Conservation (phyloP, 2,113 vertebrate species). For the Octodon degus region DNA sequence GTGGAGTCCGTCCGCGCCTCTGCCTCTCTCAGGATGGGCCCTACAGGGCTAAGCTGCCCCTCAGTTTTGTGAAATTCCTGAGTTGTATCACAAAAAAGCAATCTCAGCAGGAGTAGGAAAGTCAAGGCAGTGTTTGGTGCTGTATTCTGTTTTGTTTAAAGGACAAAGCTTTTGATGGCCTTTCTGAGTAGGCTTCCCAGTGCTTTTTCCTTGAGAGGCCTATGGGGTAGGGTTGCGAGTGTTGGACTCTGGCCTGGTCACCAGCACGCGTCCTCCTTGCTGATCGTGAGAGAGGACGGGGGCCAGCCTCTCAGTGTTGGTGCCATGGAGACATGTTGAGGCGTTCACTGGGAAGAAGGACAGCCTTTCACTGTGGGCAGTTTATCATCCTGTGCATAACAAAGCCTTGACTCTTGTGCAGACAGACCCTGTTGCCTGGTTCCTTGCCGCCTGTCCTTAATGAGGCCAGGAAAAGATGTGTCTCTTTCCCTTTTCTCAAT, state of each 20-base stretch:
- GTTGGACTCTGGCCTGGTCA: not conserved
- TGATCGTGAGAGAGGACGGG: not conserved
- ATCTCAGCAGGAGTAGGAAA: not conserved
- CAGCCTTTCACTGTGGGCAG: not conserved
- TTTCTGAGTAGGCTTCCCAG: not conserved
- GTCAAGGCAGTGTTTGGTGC: not conserved
- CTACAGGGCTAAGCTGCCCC: not conserved
- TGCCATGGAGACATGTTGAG: not conserved
- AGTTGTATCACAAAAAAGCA: too few relatives aligned
- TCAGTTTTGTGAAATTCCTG: not conserved
- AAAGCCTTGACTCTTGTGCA: not conserved
- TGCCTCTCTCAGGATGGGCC: too few relatives aligned
- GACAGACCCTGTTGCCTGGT: not conserved
- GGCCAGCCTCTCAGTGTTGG: not conserved
- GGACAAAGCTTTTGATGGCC: not conserved
- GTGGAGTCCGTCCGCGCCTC: rapidly evolving
- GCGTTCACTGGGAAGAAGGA: not conserved
- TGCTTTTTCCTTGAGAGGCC: not conserved
- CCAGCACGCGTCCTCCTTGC: not conserved
- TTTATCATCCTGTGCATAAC: not conserved
- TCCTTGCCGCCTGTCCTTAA: not conserved
- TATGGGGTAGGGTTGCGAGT: too few relatives aligned
- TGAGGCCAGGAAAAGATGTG: not conserved
- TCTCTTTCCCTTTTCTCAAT: not conserved
- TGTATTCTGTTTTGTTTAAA: not conserved